Evolutionary conservation across 2,797 vertebrate species (phyloP).

Genomic region (Borostomias antarcticus): DNA sequence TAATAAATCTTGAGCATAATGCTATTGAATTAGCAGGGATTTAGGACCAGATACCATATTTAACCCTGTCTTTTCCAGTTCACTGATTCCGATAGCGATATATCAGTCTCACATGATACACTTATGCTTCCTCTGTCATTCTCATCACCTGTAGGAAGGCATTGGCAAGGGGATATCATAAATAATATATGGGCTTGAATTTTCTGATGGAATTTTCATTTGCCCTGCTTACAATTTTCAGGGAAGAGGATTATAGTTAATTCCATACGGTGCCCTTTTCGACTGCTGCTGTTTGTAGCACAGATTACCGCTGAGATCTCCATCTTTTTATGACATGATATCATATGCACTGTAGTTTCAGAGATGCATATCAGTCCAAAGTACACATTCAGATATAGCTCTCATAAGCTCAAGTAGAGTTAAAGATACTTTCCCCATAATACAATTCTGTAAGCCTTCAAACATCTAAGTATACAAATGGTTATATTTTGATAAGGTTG

Average conservation of each 20-base stretch:
- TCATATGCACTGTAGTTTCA: conserved; percentile 61
- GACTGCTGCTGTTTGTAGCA: conserved; percentile 68
- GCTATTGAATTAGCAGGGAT: conserved; percentile 74
- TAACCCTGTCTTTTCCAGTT: conserved; percentile 74
- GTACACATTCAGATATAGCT: conserved; percentile 29
- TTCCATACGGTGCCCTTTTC: conserved; percentile 66
- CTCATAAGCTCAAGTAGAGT: conserved; percentile 45
- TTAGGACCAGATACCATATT: conserved; percentile 64
- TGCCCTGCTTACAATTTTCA: conserved; percentile 68
- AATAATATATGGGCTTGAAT: conserved; percentile 79
- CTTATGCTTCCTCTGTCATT: conserved; percentile 56
- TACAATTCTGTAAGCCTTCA: conserved; percentile 42
- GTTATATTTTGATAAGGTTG: conserved; percentile 16
- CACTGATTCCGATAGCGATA: conserved; percentile 62
- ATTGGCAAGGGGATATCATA: conserved; percentile 59
- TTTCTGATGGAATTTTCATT: conserved; percentile 81
- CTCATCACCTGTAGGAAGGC: conserved; percentile 64
- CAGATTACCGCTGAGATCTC: conserved; percentile 66
- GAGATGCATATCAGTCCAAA: conserved; percentile 53
- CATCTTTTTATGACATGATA: conserved; percentile 54
- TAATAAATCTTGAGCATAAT: conserved; percentile 68
- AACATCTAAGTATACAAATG: conserved; percentile 42
- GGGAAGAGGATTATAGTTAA: conserved; percentile 75
- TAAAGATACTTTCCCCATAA: conserved; percentile 33
- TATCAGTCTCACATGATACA: conserved; percentile 75